Evolutionary conservation across 92 coral and sea anemone species (phyloP).

Genomic region (Heliopora coerulea): DNA sequence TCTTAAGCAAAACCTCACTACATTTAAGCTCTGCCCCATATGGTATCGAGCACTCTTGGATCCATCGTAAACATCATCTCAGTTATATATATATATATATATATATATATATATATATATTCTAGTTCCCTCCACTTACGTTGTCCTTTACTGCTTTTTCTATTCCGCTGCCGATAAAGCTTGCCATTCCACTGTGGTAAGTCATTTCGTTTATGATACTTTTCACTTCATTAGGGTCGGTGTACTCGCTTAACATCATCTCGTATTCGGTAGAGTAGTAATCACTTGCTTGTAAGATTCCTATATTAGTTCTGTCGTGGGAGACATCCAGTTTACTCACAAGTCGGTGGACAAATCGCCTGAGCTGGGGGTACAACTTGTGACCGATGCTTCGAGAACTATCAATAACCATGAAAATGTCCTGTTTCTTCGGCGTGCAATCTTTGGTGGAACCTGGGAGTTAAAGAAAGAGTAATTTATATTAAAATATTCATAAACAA

Average conservation of each 20-base stretch:
- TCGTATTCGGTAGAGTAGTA: conserved; percentile 11
- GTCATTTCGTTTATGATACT: conserved; percentile 26
- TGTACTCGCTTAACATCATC: conserved; percentile 30
- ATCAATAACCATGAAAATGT: conserved; percentile 35
- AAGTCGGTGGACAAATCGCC: conserved; percentile 27
- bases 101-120: not conserved
- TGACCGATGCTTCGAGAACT: conserved; percentile 31
- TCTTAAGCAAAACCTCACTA: no score
- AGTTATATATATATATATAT: no score
- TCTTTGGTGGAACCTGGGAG: conserved; percentile 17
- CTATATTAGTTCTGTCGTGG: conserved; percentile 2
- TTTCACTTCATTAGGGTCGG: conserved; percentile 6
- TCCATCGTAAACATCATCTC: no score
- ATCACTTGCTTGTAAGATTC: conserved; percentile 36
- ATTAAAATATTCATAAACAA: no score
- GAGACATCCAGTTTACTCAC: conserved; percentile 32
- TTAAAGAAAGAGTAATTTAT: no score
- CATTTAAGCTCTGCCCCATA: no score
- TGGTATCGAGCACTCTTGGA: no score
- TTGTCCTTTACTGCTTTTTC: conserved; percentile 20
- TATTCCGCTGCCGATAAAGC: conserved; percentile 17
- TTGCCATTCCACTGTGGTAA: conserved; percentile 4
- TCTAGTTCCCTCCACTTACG: conserved; percentile 1
- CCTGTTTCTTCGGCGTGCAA: conserved; percentile 40
- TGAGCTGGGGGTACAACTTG: not conserved